Conservation (phyloP, 2,797 vertebrate genomes). For the Geotrypetes seraphini region DNA sequence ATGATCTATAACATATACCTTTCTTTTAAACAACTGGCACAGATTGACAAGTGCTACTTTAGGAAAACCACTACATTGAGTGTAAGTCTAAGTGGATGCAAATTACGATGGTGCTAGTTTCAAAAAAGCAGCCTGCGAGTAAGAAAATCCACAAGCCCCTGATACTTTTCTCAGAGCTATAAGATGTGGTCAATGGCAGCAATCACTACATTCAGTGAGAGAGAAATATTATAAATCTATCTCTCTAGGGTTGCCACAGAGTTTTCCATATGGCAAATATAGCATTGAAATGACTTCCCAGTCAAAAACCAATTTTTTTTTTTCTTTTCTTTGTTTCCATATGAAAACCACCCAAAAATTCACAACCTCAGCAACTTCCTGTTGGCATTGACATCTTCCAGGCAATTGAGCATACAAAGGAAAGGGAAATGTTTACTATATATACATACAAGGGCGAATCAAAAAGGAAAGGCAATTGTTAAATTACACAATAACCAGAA, state of each 20-base stretch:
- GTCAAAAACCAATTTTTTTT: background rate
- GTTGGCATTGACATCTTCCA: constrained; percentile 7
- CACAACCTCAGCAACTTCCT: constrained; percentile 15
- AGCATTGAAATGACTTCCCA: constrained; percentile 1
- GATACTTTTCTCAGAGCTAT: background rate
- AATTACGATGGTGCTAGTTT: accelerated
- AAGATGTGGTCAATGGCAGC: constrained; percentile 6
- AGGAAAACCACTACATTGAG: background rate
- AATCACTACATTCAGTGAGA: constrained; percentile 10
- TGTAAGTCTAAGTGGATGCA: background rate
- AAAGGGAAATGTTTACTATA: constrained; percentile 9
- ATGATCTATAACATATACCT: background rate
- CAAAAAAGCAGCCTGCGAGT: background rate
- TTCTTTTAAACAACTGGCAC: background rate
- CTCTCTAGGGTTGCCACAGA: constrained; percentile 22
- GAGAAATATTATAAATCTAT: constrained; percentile 5
- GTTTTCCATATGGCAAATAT: constrained; percentile 18
- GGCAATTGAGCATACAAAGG: constrained; percentile 6
- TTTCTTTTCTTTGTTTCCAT: background rate
- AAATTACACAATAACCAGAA: too few species aligned
- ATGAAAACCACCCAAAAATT: constrained; percentile 4
- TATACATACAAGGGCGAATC: too few species aligned
- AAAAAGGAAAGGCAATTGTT: too few species aligned
- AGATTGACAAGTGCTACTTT: background rate
- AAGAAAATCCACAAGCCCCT: constrained; percentile 1